Base-by-base conservation (phyloP, 2,888 invertebrate genomes). In the Sphaerolaimus hirsutus region DNA sequence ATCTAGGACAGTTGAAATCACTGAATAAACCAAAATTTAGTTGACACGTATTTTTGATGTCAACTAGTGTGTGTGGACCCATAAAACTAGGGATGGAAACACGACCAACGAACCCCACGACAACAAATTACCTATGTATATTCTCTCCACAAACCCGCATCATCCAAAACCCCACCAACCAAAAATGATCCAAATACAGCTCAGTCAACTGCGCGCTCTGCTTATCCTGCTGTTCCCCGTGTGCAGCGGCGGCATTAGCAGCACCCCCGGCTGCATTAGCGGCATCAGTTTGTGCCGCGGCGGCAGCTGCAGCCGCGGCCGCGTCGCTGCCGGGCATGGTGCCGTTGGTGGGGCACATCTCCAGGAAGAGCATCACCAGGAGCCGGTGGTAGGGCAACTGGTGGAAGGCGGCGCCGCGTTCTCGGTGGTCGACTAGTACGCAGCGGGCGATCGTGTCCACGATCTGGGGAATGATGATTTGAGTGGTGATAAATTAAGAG, bases 311-410 rank as follows among this genome's bases (percentile, higher is more conserved):
- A 29, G 5, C 29, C 7, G 7, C 29, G 29, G 7, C 29, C 7
- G 7, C 29, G 29, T 14, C 5, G 29, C 29, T 7, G 29, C 7
- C 14, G 29, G 29, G 7, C 14, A 14, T 14, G 5, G 26, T 4
- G 26, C 12, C 23, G 46, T 89, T 91, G 0, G 86, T 81, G 52
- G 81, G 78, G 63, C 86, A 91, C 61, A 99, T 74, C 62, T 97
- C 97, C 51, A 91, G 75, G 68, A 93, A 93, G 41, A 97, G 73
- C 75, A 89, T 86, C 51, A 93, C 79, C 58, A 97, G 78, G 52
- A 97, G 79, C 44, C 97, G 75, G 64, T 97, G 91, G 67, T 93
- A 99, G 1, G 97, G 91, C 59, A 97, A 70, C 67, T 93, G 91
- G 62, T 93, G 89, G 70, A 97, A 97, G 51, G 81, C 82, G 0